phyloP scores from a whole-genome alignment of 2,888 invertebrate species.

The Cerceris ruficornis region DNA sequence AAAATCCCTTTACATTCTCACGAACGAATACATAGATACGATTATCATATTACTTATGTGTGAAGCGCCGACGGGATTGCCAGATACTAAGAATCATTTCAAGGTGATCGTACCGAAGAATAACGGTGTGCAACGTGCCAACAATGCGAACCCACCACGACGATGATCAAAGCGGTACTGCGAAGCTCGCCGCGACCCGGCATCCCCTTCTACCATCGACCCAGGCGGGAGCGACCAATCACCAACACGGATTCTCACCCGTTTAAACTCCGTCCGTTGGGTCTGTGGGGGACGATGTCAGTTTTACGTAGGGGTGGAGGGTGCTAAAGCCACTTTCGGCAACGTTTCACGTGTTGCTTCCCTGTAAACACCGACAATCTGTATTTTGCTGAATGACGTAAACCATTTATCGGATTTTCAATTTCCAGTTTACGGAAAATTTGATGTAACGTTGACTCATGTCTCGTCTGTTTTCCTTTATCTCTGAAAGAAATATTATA shows the following conservation, averaged over 20 bases:
- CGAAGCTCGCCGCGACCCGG: conserved; percentile 70
- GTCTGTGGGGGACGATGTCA: conserved; percentile 38
- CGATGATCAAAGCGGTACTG: conserved; percentile 79
- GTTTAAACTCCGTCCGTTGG: conserved; percentile 55
- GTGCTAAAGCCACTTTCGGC: conserved; percentile 46
- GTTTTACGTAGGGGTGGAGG: conserved; percentile 32
- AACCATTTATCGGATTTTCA: conserved; percentile 9
- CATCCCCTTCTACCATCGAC: conserved; percentile 77
- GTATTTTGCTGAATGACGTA: conserved; percentile 42
- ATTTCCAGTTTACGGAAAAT: too few relatives aligned
- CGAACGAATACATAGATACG: not conserved
- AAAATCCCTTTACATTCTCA: not conserved
- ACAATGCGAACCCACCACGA: conserved; percentile 52
- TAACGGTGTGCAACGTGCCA: not conserved
- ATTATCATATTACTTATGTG: not conserved
- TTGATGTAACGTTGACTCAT: too few relatives aligned
- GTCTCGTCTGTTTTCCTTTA: too few relatives aligned
- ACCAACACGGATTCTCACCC: conserved; percentile 56
- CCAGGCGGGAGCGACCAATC: conserved; percentile 69
- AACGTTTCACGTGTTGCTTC: conserved; percentile 68
- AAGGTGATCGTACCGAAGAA: not conserved
- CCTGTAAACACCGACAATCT: conserved; percentile 57
- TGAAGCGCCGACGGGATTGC: not conserved
- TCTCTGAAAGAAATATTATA: too few relatives aligned
- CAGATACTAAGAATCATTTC: conserved; percentile 1